Conservation (phyloP, 2,888 invertebrate genomes). For the Nebria salina region DNA sequence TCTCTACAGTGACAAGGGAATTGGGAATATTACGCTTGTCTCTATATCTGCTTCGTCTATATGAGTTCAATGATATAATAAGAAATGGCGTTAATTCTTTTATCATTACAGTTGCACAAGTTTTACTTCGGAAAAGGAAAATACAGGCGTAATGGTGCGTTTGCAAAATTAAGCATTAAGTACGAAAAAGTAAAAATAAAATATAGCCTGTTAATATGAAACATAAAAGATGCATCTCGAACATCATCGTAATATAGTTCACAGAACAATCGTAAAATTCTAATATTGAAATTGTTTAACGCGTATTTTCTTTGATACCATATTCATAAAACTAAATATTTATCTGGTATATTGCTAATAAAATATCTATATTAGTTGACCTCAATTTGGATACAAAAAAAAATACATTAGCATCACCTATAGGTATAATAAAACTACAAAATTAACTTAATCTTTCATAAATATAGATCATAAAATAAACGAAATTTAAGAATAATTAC, state of each 20-base stretch:
- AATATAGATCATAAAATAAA: background rate
- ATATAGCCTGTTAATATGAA: no score
- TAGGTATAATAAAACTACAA: background rate
- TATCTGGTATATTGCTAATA: conserved; percentile 35
- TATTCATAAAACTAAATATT: conserved; percentile 46
- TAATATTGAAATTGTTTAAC: conserved; percentile 37
- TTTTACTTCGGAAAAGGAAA: no score
- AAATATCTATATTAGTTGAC: conserved; percentile 30
- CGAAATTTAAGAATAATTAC: background rate
- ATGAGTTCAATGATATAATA: background rate
- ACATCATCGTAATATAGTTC: conserved; percentile 24
- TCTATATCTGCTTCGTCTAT: background rate
- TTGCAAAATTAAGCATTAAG: no score
- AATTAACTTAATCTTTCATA: background rate
- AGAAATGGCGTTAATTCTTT: background rate
- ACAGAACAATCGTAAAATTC: conserved; percentile 37
- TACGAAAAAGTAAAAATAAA: no score
- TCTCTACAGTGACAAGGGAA: background rate
- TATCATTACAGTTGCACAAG: no score
- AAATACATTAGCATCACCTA: background rate
- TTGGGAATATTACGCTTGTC: conserved; percentile 6
- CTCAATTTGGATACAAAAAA: conserved; percentile 16
- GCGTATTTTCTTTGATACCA: conserved; percentile 40
- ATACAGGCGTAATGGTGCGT: no score
- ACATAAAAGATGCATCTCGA: background rate